Evolutionary conservation across 1,140 invertebrate genomes (phyloP).

Genomic region (Augochlora pura): DNA sequence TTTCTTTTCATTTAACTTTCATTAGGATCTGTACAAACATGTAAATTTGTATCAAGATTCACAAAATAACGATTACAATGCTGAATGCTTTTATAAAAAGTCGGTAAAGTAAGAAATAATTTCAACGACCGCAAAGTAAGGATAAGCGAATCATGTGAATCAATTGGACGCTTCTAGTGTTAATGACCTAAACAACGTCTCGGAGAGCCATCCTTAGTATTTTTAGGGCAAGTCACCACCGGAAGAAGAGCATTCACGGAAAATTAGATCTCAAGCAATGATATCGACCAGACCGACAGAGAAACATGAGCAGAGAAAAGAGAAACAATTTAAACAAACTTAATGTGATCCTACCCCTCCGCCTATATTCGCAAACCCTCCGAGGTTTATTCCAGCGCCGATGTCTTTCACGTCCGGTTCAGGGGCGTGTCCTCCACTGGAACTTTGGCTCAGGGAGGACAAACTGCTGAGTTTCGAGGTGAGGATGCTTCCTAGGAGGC

Average conservation of each 20-base stretch:
- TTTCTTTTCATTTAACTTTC: no score
- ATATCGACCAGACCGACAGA: background rate
- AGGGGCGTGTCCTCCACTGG: conserved; percentile 72
- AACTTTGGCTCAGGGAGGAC: conserved; percentile 50
- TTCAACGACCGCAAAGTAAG: no score
- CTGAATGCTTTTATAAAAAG: no score
- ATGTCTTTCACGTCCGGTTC: conserved; percentile 76
- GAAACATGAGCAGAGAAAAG: background rate
- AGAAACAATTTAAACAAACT: conserved; percentile 52
- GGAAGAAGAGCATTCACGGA: background rate
- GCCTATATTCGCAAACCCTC: conserved; percentile 66
- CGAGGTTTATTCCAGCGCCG: conserved; percentile 71
- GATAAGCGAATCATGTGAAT: no score
- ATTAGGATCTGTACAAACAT: no score
- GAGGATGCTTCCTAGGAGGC: conserved; percentile 57
- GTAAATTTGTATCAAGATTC: no score
- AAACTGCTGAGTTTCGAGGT: conserved; percentile 56
- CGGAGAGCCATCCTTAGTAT: no score
- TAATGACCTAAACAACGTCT: no score
- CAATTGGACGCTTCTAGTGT: no score
- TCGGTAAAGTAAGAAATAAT: no score
- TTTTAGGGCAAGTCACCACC: background rate
- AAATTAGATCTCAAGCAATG: background rate
- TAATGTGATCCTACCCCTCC: conserved; percentile 75
- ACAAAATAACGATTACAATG: no score